Percentiles rank a stretch among this genome's conserved stretches.
Evolutionary conservation across 2,113 vertebrate species (phyloP).

Genomic region (Lamprologus sp.): DNA sequence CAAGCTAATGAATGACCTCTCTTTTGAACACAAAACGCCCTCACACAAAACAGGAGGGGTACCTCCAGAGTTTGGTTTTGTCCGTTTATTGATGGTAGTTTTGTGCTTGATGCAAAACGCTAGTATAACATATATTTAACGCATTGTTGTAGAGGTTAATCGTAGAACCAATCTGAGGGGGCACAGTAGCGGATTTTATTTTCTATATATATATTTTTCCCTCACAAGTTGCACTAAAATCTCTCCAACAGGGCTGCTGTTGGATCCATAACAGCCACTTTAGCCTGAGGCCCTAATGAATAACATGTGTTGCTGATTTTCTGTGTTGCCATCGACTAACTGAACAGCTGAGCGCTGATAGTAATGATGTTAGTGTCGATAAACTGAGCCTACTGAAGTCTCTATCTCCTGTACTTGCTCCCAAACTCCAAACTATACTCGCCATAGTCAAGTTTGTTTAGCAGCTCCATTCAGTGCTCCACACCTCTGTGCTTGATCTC

Average conservation of each 20-base stretch:
- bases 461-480: neutral
- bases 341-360: neutral
- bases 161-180: neutral
- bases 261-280: neutral
- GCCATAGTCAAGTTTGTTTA: neutral
- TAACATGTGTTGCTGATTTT: neutral
- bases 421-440: neutral
- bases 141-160: neutral
- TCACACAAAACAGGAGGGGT: neutral
- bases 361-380: neutral
- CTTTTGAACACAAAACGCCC: neutral
- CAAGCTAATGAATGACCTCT: neutral
- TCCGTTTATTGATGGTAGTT: accelerated
- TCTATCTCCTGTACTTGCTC: neutral
- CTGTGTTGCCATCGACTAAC: neutral
- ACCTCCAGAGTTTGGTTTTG: neutral
- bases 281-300: neutral
- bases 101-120: neutral
- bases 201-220: neutral
- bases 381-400: neutral
- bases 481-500: neutral
- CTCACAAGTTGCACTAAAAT: neutral
- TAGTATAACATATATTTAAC: neutral
- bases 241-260: neutral
- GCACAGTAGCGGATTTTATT: neutral